Evolutionary conservation across 2,797 vertebrate species (phyloP).

Genomic region (Hippocampus kuda): DNA sequence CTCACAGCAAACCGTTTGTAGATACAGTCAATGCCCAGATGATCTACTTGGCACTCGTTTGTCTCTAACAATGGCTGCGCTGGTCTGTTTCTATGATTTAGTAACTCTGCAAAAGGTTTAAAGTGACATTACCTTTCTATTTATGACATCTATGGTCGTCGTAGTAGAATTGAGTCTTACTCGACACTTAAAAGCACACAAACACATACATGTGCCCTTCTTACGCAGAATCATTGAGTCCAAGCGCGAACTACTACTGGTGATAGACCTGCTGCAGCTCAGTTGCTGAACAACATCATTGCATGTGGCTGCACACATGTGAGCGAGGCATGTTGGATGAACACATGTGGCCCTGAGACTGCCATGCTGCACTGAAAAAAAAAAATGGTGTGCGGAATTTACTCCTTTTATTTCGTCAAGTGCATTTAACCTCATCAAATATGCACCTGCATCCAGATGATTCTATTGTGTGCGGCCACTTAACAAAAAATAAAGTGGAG

Average conservation of each 20-base stretch:
- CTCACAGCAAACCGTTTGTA: background rate
- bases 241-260: background rate
- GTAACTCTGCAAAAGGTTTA: background rate
- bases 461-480: too few species aligned
- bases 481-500: too few species aligned
- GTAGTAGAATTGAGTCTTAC: background rate
- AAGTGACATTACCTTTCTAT: background rate
- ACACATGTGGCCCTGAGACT: slow-evolving; percentile 36
- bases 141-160: background rate
- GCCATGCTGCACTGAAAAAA: background rate
- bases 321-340: slow-evolving; percentile 8
- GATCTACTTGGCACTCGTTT: background rate
- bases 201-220: background rate
- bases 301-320: background rate
- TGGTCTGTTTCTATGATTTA: background rate
- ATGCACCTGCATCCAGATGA: too few species aligned
- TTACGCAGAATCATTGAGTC: background rate
- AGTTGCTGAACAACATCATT: background rate
- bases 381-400: too few species aligned
- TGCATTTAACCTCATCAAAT: too few species aligned
- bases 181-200: slow-evolving; percentile 1
- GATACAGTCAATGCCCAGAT: background rate
- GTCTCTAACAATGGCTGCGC: background rate
- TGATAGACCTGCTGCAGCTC: background rate
- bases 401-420: too few species aligned